phyloP scores from a whole-genome alignment of 2,888 invertebrate genomes.

The Patella caerulea region DNA sequence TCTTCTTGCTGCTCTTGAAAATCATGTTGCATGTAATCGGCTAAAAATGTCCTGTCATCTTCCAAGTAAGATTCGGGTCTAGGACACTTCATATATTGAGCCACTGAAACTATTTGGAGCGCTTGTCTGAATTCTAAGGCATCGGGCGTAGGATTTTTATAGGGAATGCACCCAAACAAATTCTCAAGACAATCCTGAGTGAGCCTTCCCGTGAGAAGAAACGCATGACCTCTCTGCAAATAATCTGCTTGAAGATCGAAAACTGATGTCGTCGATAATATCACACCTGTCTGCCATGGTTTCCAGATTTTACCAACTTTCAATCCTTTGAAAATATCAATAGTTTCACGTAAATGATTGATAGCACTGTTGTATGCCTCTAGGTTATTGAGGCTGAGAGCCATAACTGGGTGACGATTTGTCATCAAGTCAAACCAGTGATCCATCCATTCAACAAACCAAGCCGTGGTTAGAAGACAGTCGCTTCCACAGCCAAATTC shows the following conservation, averaged over 20 bases:
- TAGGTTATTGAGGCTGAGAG: neutral
- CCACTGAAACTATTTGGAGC: neutral
- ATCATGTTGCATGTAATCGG: neutral
- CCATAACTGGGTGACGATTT: neutral
- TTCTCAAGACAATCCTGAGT: neutral
- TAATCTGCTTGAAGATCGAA: neutral
- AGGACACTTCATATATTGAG: neutral
- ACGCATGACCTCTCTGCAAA: neutral
- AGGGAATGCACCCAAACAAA: neutral
- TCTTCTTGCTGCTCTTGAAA: no score
- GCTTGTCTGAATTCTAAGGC: neutral
- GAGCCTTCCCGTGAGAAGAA: neutral
- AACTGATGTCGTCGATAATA: neutral
- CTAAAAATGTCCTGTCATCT: neutral
- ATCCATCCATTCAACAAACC: neutral
- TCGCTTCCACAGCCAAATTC: neutral
- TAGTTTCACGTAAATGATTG: neutral
- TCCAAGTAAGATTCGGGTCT: neutral
- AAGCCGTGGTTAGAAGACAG: neutral
- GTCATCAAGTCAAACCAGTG: neutral
- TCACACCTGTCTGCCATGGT: neutral
- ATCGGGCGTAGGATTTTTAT: neutral
- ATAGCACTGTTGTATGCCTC: neutral
- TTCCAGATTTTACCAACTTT: neutral
- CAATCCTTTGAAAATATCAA: neutral